These are phyloP conservation scores for Seriola dumerili DNA, from an alignment of 2,113 vertebrate species.

Conservation along the genomic window DNA sequence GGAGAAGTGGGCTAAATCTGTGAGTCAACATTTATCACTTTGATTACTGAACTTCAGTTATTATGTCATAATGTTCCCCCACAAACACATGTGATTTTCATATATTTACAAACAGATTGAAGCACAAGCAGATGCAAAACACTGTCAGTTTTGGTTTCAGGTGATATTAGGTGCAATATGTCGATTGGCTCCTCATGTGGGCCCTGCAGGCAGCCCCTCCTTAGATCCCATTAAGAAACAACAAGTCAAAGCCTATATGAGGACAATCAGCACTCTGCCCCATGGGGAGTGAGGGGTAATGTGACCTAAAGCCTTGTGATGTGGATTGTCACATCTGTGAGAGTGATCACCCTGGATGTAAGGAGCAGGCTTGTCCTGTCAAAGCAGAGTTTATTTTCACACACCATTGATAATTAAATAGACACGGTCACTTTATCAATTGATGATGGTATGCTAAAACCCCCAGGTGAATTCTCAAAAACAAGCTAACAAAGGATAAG, in stretches of 20 bases:
- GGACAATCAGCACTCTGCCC: slow-evolving; percentile 43
- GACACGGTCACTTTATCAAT: slow-evolving; percentile 49
- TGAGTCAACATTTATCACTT: slow-evolving; percentile 20
- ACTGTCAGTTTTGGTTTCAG: slow-evolving; percentile 17
- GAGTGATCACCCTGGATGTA: slow-evolving; percentile 50
- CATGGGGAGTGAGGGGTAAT: slow-evolving; percentile 49
- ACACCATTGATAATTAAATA: slow-evolving; percentile 72
- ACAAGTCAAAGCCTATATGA: slow-evolving; percentile 41
- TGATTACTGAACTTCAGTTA: not conserved
- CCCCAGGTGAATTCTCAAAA: slow-evolving; percentile 25
- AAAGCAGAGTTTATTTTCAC: slow-evolving; percentile 56
- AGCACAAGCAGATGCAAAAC: slow-evolving; percentile 3
- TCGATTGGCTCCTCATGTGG: slow-evolving; percentile 50
- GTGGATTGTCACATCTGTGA: slow-evolving; percentile 68
- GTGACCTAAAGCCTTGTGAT: slow-evolving; percentile 64
- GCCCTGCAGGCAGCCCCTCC: slow-evolving; percentile 47
- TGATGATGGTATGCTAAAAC: not conserved
- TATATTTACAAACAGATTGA: slow-evolving; percentile 8
- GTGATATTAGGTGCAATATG: slow-evolving; percentile 43
- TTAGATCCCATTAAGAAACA: slow-evolving; percentile 60
- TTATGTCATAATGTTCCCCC: slow-evolving; percentile 6
- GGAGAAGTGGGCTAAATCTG: slow-evolving; percentile 3
- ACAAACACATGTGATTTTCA: not conserved
- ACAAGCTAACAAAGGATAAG: slow-evolving; percentile 31
- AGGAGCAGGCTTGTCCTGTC: slow-evolving; percentile 21